phyloP scores from a whole-genome alignment of 2,113 vertebrate species.

The Mus pahari region DNA sequence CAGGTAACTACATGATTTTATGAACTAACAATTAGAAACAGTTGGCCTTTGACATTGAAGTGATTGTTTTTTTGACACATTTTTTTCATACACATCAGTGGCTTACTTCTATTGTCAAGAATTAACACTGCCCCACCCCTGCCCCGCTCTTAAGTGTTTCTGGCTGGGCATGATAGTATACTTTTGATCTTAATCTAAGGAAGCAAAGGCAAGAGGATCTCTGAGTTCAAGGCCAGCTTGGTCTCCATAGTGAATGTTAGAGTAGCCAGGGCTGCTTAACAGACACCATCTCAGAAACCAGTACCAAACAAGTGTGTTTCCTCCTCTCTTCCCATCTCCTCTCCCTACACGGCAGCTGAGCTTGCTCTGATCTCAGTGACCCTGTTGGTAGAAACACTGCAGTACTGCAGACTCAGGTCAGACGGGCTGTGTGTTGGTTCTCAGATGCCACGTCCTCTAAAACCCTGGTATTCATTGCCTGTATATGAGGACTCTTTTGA shows the following conservation, averaged over 20 bases:
- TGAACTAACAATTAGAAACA: slow-evolving; percentile 17
- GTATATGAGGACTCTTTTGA: slow-evolving; percentile 1
- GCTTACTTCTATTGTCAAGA: slow-evolving; percentile 1
- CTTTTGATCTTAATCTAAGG: background rate
- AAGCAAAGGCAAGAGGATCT: background rate
- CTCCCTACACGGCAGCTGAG: background rate
- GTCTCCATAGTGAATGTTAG: background rate
- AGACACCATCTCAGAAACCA: background rate
- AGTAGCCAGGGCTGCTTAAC: background rate
- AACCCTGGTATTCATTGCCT: background rate
- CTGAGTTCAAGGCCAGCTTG: background rate
- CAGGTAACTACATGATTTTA: background rate
- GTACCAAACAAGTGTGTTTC: background rate
- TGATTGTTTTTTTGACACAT: background rate
- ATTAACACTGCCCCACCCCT: background rate
- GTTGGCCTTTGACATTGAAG: background rate
- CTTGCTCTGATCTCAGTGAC: background rate
- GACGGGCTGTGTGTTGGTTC: slow-evolving; percentile 44
- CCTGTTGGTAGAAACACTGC: background rate
- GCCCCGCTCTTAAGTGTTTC: background rate
- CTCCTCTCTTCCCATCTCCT: background rate
- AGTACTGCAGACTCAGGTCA: background rate
- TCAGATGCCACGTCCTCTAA: background rate
- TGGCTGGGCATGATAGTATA: background rate
- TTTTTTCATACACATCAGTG: background rate